Evolutionary conservation across 1,140 invertebrate species (phyloP).

Genomic region (Ceratosolen fusciceps): DNA sequence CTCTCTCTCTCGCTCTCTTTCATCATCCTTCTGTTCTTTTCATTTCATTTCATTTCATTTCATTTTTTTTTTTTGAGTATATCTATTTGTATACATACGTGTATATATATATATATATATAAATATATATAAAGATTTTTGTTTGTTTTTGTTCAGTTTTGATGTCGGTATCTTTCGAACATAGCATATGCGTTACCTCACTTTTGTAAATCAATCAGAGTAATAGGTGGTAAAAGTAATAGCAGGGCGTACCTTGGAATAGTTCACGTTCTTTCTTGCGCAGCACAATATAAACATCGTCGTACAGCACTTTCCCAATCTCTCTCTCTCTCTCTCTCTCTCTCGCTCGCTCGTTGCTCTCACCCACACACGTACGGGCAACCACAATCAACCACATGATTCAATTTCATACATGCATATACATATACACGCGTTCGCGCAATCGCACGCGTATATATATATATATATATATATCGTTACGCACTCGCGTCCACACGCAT

Average conservation of each 20-base stretch:
- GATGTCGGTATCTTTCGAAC: conserved; percentile 60
- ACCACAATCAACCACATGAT: not conserved
- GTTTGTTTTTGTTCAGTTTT: conserved; percentile 53
- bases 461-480: not conserved
- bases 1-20: no score
- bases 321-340: conserved; percentile 39
- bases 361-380: no score
- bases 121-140: conserved; percentile 42
- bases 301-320: conserved; percentile 64
- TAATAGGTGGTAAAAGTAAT: conserved; percentile 71
- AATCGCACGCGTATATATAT: not conserved
- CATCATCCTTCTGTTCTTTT: no score
- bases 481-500: not conserved
- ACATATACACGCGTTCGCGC: not conserved
- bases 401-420: not conserved
- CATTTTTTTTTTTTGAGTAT: not conserved
- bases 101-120: not conserved
- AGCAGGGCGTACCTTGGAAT: conserved; percentile 73
- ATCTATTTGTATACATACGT: not conserved
- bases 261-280: conserved; percentile 73
- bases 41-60: no score
- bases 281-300: conserved; percentile 73
- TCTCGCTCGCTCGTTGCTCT: conserved; percentile 13
- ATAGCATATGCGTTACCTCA: conserved; percentile 63
- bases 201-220: conserved; percentile 53